phyloP scores from a whole-genome alignment of 1,140 invertebrate species.

The Cotesia chilonis region DNA sequence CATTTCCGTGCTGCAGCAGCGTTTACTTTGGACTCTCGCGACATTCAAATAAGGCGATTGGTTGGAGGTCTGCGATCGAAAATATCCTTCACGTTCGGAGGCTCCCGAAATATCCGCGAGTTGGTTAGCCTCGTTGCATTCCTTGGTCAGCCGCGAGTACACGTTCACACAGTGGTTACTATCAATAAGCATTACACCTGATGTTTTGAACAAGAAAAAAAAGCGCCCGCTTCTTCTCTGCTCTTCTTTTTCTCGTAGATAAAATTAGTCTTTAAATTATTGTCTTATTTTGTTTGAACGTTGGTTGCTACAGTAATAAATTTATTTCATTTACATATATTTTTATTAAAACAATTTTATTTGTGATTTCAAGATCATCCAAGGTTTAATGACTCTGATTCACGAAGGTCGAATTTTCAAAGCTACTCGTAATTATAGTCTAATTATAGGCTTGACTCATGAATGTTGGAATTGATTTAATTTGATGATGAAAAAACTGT shows the following conservation, averaged over 20 bases:
- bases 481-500: no score
- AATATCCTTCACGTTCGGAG: conserved; percentile 36
- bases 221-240: neutral
- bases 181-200: neutral
- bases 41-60: conserved; percentile 34
- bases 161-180: conserved; percentile 1
- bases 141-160: conserved; percentile 12
- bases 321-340: no score
- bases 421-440: no score
- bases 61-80: conserved; percentile 28
- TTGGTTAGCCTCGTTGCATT: conserved; percentile 33
- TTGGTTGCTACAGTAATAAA: no score
- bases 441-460: no score
- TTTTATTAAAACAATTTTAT: no score
- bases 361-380: no score
- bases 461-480: no score
- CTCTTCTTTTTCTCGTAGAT: neutral
- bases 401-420: no score
- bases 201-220: conserved; percentile 1
- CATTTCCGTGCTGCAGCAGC: conserved; percentile 15
- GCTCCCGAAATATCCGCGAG: conserved; percentile 37
- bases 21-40: conserved; percentile 24
- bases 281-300: no score
- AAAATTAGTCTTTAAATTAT: no score
- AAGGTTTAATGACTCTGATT: no score